Conservation (phyloP, 2,113 vertebrate species). For the Vicugna pacos region DNA sequence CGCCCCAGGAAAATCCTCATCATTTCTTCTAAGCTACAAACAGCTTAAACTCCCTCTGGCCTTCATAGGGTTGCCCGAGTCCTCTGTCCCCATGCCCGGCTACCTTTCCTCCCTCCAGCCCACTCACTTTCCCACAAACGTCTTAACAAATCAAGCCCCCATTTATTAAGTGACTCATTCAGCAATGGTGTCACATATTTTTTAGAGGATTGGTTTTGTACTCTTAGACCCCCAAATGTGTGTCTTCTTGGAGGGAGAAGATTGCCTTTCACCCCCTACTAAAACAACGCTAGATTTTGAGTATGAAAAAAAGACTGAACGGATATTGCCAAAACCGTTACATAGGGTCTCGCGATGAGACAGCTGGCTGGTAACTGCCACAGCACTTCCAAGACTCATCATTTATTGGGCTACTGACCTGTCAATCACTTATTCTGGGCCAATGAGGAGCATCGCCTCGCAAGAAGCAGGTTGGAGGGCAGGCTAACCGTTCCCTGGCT, state of each 20-base stretch:
- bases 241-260: not conserved
- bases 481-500: not conserved
- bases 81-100: not conserved
- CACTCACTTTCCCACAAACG: not conserved
- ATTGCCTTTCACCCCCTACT: not conserved
- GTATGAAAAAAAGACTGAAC: not conserved
- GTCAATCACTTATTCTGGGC: slow-evolving; percentile 63
- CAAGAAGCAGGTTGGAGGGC: not conserved
- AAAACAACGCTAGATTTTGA: rapidly evolving
- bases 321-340: not conserved
- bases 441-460: not conserved
- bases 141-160: not conserved
- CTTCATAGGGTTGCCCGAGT: not conserved
- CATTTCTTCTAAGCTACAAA: not conserved
- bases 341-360: not conserved
- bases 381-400: not conserved
- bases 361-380: not conserved
- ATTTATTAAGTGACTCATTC: not conserved
- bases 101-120: not conserved
- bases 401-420: slow-evolving; percentile 37
- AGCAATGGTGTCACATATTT: not conserved
- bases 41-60: not conserved
- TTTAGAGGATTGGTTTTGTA: not conserved
- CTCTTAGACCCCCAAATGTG: not conserved
- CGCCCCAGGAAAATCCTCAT: not conserved